Evolutionary conservation across 2,113 vertebrate species (phyloP).

Genomic region (Amphilophus citrinellus): DNA sequence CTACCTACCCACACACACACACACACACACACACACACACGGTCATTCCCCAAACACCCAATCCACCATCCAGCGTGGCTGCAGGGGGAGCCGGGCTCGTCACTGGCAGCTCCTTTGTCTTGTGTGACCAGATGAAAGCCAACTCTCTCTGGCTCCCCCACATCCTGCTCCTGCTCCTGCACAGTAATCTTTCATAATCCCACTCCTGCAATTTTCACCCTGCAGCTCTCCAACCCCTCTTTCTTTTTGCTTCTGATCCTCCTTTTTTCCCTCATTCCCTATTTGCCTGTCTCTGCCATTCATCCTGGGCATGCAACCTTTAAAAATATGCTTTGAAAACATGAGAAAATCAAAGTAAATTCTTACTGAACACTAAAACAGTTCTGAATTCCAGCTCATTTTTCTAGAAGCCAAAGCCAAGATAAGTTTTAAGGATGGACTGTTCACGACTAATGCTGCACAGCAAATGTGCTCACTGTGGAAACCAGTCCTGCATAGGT

Average conservation of each 20-base stretch:
- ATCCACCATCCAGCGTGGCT: constrained; percentile 48
- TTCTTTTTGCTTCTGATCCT: constrained; percentile 20
- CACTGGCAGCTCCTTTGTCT: constrained; percentile 73
- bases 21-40: not conserved
- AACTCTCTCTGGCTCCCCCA: constrained; percentile 54
- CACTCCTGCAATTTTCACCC: constrained; percentile 68
- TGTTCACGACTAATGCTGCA: not conserved
- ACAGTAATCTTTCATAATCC: constrained; percentile 77
- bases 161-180: constrained; percentile 71
- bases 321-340: not conserved
- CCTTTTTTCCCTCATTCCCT: not conserved
- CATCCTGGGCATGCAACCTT: not conserved
- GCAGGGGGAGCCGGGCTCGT: constrained; percentile 36
- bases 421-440: not conserved
- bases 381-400: not conserved
- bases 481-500: too few relatives aligned
- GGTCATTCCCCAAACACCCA: constrained; percentile 43
- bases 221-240: constrained; percentile 36
- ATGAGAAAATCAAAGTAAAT: not conserved
- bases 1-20: not conserved
- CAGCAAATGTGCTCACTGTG: not conserved
- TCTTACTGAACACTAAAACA: not conserved
- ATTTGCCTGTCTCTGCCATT: not conserved
- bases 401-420: not conserved
- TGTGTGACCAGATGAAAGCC: constrained; percentile 69